These are phyloP conservation scores for Bombus soroeensis DNA, from an alignment of 1,140 invertebrate species.

Conservation along the genomic window DNA sequence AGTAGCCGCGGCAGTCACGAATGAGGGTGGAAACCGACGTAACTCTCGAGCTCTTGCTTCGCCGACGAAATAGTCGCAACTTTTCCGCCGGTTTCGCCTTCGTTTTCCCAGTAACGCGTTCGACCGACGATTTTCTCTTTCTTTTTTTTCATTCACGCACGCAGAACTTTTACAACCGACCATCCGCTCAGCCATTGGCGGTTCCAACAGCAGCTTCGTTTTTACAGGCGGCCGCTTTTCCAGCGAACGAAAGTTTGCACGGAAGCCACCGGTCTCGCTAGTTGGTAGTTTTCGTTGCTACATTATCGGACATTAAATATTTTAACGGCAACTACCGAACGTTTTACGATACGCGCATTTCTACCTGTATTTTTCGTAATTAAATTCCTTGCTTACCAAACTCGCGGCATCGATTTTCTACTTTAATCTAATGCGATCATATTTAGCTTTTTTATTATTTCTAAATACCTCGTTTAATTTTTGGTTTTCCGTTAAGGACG, in stretches of 20 bases:
- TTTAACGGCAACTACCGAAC: background rate
- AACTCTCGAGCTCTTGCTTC: constrained; percentile 18
- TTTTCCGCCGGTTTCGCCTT: constrained; percentile 37
- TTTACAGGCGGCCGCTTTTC: constrained; percentile 20
- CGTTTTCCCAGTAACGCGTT: constrained; percentile 32
- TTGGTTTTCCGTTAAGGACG: background rate
- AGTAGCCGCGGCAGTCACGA: constrained; percentile 43
- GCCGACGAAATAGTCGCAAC: constrained; percentile 30
- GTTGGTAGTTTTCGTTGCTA: constrained; percentile 6
- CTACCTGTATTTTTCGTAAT: background rate
- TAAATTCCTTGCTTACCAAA: background rate
- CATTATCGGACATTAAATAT: constrained; percentile 37
- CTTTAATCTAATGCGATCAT: background rate
- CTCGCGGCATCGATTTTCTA: background rate
- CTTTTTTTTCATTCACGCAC: constrained; percentile 2
- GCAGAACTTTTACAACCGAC: constrained; percentile 31
- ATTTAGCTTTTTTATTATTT: background rate
- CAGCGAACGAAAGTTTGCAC: constrained; percentile 11
- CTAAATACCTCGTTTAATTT: background rate
- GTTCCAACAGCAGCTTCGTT: constrained; percentile 9
- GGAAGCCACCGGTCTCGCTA: background rate
- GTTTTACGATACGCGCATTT: background rate
- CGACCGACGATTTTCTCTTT: constrained; percentile 19
- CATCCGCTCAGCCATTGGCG: background rate
- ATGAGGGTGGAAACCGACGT: constrained; percentile 28